Conservation (phyloP, 2,888 invertebrate species). For the Lydus trimaculatus region DNA sequence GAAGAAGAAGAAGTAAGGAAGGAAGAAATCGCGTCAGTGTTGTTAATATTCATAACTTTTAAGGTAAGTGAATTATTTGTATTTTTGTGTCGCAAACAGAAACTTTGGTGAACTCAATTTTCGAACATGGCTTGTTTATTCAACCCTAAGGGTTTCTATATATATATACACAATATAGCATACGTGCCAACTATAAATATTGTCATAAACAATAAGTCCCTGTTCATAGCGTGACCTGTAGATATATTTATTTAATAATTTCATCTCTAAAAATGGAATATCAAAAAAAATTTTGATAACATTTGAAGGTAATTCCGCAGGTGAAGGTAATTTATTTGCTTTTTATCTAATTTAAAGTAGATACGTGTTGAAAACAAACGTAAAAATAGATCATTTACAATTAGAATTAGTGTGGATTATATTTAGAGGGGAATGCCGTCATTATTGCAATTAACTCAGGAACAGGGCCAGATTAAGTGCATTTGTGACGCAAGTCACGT, state of each 20-base stretch:
- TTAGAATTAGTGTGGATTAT: not conserved
- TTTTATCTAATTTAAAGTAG: not conserved
- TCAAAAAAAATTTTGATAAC: not conserved
- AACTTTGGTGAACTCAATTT: not conserved
- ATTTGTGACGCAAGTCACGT: no score
- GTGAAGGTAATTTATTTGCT: not conserved
- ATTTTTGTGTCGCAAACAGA: not conserved
- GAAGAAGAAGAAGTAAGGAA: no score
- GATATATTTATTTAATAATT: not conserved
- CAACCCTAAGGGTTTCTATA: not conserved
- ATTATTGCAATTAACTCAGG: not conserved
- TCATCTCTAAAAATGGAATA: not conserved
- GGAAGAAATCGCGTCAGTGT: not conserved
- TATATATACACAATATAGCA: no score
- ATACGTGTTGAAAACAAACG: not conserved
- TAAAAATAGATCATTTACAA: conserved; percentile 5
- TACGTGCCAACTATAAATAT: conserved; percentile 4
- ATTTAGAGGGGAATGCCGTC: not conserved
- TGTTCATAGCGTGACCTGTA: not conserved
- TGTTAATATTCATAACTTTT: not conserved
- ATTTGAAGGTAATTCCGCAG: not conserved
- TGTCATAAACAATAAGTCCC: not conserved
- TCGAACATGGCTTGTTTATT: not conserved
- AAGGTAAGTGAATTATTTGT: not conserved
- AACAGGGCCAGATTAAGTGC: no score